These are phyloP conservation scores for Drosophila insularis DNA, from an alignment of 1,140 invertebrate genomes.

Conservation along the genomic window DNA sequence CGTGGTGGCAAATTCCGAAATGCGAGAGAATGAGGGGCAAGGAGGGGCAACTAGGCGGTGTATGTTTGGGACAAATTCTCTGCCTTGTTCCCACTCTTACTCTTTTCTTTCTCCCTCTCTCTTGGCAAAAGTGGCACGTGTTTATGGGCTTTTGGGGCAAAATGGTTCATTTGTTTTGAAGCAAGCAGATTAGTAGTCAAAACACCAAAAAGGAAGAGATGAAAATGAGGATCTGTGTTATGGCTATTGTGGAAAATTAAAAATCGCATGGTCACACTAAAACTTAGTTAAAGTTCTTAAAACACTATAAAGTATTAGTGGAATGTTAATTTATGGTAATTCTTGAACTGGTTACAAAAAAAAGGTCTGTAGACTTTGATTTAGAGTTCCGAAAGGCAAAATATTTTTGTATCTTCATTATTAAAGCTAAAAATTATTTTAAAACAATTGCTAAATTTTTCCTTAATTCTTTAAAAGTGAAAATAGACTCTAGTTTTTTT, in stretches of 20 bases:
- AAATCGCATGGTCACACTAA: not conserved
- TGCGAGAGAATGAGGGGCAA: not conserved
- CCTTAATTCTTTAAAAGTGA: too few relatives aligned
- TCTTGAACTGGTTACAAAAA: too few relatives aligned
- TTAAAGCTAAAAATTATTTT: too few relatives aligned
- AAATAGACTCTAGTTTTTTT: too few relatives aligned
- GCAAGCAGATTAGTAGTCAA: constrained; percentile 37
- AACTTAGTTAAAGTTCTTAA: not conserved
- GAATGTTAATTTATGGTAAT: too few relatives aligned
- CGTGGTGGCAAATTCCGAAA: constrained; percentile 40
- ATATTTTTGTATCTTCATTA: too few relatives aligned
- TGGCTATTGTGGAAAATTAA: not conserved
- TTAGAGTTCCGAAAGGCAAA: too few relatives aligned
- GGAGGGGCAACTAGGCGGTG: not conserved
- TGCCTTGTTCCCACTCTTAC: not conserved
- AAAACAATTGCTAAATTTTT: too few relatives aligned
- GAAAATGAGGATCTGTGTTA: constrained; percentile 1
- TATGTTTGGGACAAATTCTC: not conserved
- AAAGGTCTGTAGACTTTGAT: too few relatives aligned
- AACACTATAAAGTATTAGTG: too few relatives aligned
- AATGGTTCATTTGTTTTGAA: constrained; percentile 55
- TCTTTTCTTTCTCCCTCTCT: not conserved
- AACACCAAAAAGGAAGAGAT: not conserved
- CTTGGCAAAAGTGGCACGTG: constrained; percentile 66
- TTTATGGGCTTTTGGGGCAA: constrained; percentile 63